Percentiles rank a stretch among this genome's conserved stretches.
Conservation (phyloP, 2,113 vertebrate species). For the Leucosticte australis region DNA sequence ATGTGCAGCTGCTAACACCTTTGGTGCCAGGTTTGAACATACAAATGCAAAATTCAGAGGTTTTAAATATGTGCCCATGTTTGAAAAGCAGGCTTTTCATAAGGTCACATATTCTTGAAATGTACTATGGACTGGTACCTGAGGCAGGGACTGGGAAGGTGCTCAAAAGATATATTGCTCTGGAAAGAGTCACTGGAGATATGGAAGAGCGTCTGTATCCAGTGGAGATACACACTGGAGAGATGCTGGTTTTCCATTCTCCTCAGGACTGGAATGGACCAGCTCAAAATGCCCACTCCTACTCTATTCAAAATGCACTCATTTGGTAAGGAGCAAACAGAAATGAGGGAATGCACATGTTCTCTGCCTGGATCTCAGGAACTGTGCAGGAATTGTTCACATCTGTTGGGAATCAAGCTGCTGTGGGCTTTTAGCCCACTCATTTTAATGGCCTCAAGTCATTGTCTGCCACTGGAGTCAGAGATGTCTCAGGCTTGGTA, state of each 20-base stretch:
- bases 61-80: neutral
- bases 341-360: neutral
- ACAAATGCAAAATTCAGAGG: neutral
- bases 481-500: neutral
- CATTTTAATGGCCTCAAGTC: neutral
- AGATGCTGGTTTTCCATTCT: neutral
- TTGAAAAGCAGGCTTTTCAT: neutral
- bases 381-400: neutral
- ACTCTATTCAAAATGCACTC: neutral
- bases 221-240: neutral
- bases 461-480: neutral
- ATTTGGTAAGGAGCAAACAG: neutral
- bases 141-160: neutral
- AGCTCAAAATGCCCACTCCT: neutral
- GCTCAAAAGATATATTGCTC: neutral
- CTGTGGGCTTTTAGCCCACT: neutral
- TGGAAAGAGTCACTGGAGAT: neutral
- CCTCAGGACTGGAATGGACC: neutral
- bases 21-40: neutral
- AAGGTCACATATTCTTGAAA: neutral
- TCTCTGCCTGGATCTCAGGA: neutral
- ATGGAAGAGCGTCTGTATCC: neutral
- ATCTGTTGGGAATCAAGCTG: neutral
- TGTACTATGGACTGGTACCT: neutral
- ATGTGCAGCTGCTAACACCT: neutral